Evolutionary conservation across 2,888 invertebrate species (phyloP), one percentile per base, ranked within the genome.

Genomic region (Anagyrus pseudococci): DNA sequence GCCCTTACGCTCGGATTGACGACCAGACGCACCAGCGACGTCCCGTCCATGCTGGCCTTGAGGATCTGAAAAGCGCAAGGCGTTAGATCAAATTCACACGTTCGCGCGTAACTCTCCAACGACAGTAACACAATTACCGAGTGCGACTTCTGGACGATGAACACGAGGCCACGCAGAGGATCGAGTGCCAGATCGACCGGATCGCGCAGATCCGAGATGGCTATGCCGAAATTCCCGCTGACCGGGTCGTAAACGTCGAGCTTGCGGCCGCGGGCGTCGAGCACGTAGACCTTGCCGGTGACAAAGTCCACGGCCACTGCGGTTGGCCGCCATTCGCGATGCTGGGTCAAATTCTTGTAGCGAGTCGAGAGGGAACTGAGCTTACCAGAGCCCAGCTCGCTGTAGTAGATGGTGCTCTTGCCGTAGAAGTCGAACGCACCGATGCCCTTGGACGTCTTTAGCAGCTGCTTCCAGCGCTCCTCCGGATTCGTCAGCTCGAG

Each of bases 31-130:
- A 33, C n/a, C 1, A 58, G 0, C 1, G 48, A 23, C 4, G 48
- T 53, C 1, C 64, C 64, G 37, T 64, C 64, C 64, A 60, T 64
- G 20, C 26, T 37, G 0, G 47, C 43, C 57, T 58, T 60, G 20
- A 64, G 47, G 53, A 64, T 58, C 64, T 64, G 41, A 7, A 10
- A 52, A 29, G 8, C 3, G 8, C 4, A 8, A 13, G 33, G n/a
- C n/a, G n/a, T n/a, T n/a, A n/a, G n/a, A n/a, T n/a, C n/a, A n/a
- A n/a, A n/a, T n/a, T n/a, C n/a, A n/a, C n/a, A n/a, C n/a, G n/a
- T n/a, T n/a, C n/a, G n/a, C n/a, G n/a, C n/a, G n/a, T n/a, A n/a
- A n/a, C n/a, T n/a, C n/a, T n/a, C n/a, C n/a, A n/a, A n/a, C n/a
- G n/a, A n/a, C n/a, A n/a, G n/a, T n/a, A 13, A 37, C 10, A 29